Base-by-base conservation (phyloP, 2,797 vertebrate genomes). In the Chromobotia macracanthus region DNA sequence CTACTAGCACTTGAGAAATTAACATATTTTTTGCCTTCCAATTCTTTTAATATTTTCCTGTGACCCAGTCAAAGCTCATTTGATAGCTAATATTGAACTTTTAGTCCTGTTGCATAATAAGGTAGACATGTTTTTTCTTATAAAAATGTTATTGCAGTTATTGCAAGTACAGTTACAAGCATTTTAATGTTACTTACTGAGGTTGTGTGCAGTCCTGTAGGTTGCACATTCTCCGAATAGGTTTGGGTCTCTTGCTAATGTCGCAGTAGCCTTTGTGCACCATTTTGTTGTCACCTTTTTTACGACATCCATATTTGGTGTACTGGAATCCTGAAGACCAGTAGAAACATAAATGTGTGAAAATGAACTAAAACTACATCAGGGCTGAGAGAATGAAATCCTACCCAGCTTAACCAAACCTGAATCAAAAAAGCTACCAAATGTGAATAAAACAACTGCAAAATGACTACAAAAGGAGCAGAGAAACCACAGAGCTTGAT, bases 231-330 rank as follows among this genome's bases (percentile, higher is more conserved):
- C 97, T 92, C 0, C 96, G 94, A 78, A 99, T 98, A 25, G 97
- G 96, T 85, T 99, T 99, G 0, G 97, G 97, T 82, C 97, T 99
- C 84, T 96, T 98, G 86, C 85, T 94, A 85, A 92, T 88, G n/a
- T 98, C 97, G 46, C 97, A 99, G 92, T 96, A 96, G 74, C 94
- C 95, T 21, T 95, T 94, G 61, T 98, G 95, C 56, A 97, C 93
- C 97, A 98, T 97, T 89, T 96, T 98, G 82, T 89, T 96, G 84
- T 98, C 96, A 0, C 96, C 96, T 85, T 96, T 98, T 89, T 97
- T 95, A 15, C 97, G 93, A 84, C 97, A 99, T 1, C 97, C 97
- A 0, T 99, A 99, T 78, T 98, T 99, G 53, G 97, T 98, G 85
- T 96, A 96, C 79, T 99, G 97, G 80, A 94, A 97, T 75, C 97